phyloP scores from a whole-genome alignment of 1,140 invertebrate species.

The Drosophila pseudoobscura region DNA sequence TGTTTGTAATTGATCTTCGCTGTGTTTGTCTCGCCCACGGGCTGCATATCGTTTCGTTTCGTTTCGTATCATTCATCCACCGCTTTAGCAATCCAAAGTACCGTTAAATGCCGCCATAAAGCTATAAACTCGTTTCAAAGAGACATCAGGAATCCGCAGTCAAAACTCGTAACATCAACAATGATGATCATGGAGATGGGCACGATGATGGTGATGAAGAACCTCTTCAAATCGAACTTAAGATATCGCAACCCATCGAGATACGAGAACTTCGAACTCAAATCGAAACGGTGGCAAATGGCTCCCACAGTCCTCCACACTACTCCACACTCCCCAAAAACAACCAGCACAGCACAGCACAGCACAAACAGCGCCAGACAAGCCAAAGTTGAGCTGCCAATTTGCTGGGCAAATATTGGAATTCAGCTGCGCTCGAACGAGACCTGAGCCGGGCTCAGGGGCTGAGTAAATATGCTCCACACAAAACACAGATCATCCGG shows the following conservation, averaged over 20 bases:
- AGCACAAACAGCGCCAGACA: no score
- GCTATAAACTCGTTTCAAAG: slow-evolving; percentile 5
- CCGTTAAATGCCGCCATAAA: slow-evolving; percentile 43
- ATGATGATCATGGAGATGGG: slow-evolving; percentile 13
- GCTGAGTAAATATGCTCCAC: slow-evolving; percentile 4
- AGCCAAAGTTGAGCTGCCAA: slow-evolving; percentile 40
- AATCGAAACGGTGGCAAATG: slow-evolving; percentile 32
- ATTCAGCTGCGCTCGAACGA: slow-evolving; percentile 18
- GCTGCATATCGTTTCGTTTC: neutral
- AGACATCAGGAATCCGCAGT: neutral
- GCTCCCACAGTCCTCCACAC: slow-evolving; percentile 1
- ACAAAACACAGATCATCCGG: no score
- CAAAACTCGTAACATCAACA: slow-evolving; percentile 1
- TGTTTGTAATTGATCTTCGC: slow-evolving; percentile 44
- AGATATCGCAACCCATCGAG: slow-evolving; percentile 43
- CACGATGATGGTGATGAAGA: slow-evolving; percentile 20
- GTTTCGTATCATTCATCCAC: neutral
- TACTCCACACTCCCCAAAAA: no score
- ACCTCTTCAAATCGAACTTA: slow-evolving; percentile 23
- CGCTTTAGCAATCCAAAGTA: slow-evolving; percentile 38
- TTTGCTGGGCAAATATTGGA: slow-evolving; percentile 53
- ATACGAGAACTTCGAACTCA: slow-evolving; percentile 36
- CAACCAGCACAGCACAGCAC: no score
- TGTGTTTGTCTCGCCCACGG: slow-evolving; percentile 3
- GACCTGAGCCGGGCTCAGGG: neutral